Percentiles rank a stretch among this genome's conserved stretches.
Conservation (phyloP, 2,888 invertebrate species). For the Torymus tubicola region DNA sequence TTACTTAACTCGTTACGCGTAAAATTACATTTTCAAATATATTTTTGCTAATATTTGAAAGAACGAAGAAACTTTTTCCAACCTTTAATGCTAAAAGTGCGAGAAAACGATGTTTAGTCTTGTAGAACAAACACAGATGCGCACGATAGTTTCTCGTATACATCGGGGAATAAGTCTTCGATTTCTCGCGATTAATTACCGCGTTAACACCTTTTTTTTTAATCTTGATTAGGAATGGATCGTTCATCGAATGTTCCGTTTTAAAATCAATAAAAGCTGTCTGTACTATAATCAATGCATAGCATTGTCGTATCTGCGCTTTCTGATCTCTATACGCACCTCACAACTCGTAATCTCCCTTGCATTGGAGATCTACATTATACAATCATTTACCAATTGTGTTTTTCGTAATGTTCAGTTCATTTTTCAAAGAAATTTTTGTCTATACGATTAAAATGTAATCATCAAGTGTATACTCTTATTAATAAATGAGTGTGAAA, state of each 20-base stretch:
- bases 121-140: constrained; percentile 36
- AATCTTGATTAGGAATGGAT: constrained; percentile 44
- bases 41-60: constrained; percentile 11
- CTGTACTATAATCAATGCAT: constrained; percentile 28
- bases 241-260: constrained; percentile 49
- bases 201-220: constrained; percentile 37
- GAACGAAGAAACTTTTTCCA: constrained; percentile 13
- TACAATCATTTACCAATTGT: constrained; percentile 22
- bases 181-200: constrained; percentile 55
- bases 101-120: constrained; percentile 40
- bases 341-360: constrained; percentile 11
- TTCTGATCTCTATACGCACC: constrained; percentile 5
- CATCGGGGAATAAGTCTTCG: constrained; percentile 52
- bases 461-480: no score
- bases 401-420: constrained; percentile 6
- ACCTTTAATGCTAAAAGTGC: constrained; percentile 12
- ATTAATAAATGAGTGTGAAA: no score
- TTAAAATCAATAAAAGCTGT: constrained; percentile 36
- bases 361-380: constrained; percentile 17
- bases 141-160: constrained; percentile 50
- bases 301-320: constrained; percentile 30
- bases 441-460: no score
- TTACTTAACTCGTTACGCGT: constrained; percentile 21
- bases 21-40: constrained; percentile 22
- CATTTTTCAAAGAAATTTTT: no score